Evolutionary conservation across 1,140 invertebrate species (phyloP).

Genomic region (Zaprionus kolodkinae): DNA sequence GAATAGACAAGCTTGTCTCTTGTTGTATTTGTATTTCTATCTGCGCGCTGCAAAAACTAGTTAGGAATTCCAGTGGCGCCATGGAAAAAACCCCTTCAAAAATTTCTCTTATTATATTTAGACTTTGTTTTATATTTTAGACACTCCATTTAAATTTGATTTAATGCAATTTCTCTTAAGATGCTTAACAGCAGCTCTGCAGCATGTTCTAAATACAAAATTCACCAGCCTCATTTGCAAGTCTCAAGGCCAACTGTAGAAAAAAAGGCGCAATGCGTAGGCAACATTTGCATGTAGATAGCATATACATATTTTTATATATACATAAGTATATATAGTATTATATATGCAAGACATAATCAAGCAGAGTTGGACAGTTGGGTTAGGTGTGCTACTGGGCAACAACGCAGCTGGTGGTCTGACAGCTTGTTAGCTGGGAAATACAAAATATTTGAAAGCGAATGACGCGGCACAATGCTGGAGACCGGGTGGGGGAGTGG

Average conservation of each 20-base stretch:
- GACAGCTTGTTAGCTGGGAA: slow-evolving; percentile 25
- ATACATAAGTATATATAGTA: not conserved
- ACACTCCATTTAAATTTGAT: not conserved
- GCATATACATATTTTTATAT: not conserved
- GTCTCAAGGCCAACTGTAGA: not conserved
- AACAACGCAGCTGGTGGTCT: slow-evolving; percentile 39
- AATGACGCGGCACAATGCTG: slow-evolving; percentile 54
- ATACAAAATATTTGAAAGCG: slow-evolving; percentile 29
- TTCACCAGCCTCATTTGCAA: not conserved
- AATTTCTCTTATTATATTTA: too few relatives aligned
- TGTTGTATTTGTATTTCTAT: too few relatives aligned
- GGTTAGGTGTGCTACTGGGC: slow-evolving; percentile 19
- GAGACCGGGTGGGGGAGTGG: too few relatives aligned
- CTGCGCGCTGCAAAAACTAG: too few relatives aligned
- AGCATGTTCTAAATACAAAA: not conserved
- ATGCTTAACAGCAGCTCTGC: not conserved
- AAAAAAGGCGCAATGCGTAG: not conserved
- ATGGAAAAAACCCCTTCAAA: too few relatives aligned
- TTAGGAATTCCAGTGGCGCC: too few relatives aligned
- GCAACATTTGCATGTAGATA: not conserved
- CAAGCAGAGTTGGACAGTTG: not conserved
- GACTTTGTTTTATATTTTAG: too few relatives aligned
- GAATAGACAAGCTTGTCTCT: too few relatives aligned
- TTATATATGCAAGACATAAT: not conserved
- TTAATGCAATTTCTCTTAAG: not conserved